These are phyloP conservation scores for Amazona guildingii DNA, from an alignment of 2,113 vertebrate genomes.

Conservation along the genomic window DNA sequence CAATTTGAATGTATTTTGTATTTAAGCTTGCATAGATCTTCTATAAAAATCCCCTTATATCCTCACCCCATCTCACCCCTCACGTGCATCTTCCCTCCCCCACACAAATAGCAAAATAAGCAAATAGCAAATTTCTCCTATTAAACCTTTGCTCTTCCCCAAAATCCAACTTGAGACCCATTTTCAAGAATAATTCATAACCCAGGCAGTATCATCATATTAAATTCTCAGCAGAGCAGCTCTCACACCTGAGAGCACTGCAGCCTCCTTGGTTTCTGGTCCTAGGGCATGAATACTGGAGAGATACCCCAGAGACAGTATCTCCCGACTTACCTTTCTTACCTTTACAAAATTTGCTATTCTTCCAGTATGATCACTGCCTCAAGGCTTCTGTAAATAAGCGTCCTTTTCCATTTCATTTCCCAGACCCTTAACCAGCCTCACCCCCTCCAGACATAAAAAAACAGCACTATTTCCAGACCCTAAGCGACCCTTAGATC, in stretches of 20 bases:
- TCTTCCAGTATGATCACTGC: not conserved
- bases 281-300: not conserved
- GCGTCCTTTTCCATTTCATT: rapidly evolving
- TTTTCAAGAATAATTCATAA: not conserved
- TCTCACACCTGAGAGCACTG: rapidly evolving
- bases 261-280: not conserved
- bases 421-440: not conserved
- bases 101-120: not conserved
- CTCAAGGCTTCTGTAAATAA: not conserved
- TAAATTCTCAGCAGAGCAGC: not conserved
- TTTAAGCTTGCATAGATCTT: not conserved
- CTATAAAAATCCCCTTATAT: not conserved
- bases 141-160: not conserved
- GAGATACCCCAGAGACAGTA: not conserved
- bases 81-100: not conserved
- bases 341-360: no score
- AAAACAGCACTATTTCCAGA: rapidly evolving
- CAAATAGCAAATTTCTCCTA: not conserved
- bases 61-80: not conserved
- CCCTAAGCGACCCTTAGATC: rapidly evolving
- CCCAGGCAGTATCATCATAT: rapidly evolving
- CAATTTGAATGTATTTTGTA: rapidly evolving
- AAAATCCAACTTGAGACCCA: not conserved
- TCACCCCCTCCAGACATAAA: rapidly evolving
- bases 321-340: not conserved